Percentiles rank a stretch among this genome's conserved stretches.
These are phyloP conservation scores for Exocentrus adspersus DNA, from an alignment of 2,888 invertebrate species.

Conservation along the genomic window DNA sequence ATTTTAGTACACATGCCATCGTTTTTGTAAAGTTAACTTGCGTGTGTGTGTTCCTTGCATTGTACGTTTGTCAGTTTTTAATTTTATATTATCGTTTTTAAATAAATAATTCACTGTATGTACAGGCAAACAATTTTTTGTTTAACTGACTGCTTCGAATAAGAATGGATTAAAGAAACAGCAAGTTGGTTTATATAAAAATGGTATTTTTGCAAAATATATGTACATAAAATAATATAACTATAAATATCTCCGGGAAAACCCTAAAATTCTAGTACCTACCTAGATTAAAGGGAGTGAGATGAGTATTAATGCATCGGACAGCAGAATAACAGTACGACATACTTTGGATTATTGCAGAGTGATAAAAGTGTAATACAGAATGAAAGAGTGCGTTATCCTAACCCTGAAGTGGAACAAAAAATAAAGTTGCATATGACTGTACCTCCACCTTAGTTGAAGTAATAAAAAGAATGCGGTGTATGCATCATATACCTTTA, in stretches of 20 bases:
- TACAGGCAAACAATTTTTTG: background rate
- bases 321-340: constrained; percentile 3
- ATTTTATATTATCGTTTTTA: constrained; percentile 6
- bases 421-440: constrained; percentile 17
- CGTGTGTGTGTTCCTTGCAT: background rate
- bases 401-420: constrained; percentile 10
- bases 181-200: constrained; percentile 11
- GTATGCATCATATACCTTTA: constrained; percentile 2
- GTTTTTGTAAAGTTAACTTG: constrained; percentile 14
- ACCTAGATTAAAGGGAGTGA: background rate
- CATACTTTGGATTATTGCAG: constrained; percentile 6
- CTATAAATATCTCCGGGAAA: constrained; percentile 13
- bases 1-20: constrained; percentile 6
- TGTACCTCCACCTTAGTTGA: background rate
- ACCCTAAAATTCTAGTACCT: constrained; percentile 1
- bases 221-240: constrained; percentile 20
- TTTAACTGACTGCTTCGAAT: too few species aligned
- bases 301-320: constrained; percentile 18
- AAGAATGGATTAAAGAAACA: too few species aligned
- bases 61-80: background rate
- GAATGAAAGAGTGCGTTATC: constrained; percentile 7
- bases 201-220: constrained; percentile 22
- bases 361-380: constrained; percentile 13
- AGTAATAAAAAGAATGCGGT: too few species aligned
- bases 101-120: background rate